phyloP scores from a whole-genome alignment of 2,797 vertebrate species.

The Masticophis lateralis region DNA sequence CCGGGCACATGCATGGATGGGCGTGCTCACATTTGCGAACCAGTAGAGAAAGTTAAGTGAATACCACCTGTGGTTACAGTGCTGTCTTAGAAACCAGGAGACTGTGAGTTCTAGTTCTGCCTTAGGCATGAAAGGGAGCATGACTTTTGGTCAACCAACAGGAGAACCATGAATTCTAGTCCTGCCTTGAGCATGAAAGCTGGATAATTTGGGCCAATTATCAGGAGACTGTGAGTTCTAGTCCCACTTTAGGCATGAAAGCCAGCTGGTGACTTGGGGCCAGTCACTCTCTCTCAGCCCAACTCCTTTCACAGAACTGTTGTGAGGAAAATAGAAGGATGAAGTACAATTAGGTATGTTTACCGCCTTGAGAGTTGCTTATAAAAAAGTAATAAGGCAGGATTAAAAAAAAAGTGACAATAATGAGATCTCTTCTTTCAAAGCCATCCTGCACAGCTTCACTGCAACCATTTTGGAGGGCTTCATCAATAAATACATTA shows the following conservation, averaged over 20 bases:
- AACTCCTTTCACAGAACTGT: neutral
- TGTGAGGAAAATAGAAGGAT: neutral
- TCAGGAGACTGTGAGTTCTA: no score
- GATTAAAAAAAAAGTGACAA: neutral
- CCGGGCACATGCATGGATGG: no score
- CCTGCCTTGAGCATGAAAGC: no score
- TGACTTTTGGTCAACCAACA: no score
- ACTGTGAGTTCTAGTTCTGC: no score
- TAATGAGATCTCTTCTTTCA: neutral
- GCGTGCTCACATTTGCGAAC: no score
- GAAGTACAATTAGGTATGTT: neutral
- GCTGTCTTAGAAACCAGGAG: no score
- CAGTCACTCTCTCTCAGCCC: neutral
- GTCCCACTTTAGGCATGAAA: no score
- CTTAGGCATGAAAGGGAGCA: no score
- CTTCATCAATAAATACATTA: constrained; percentile 15
- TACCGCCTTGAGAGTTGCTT: neutral
- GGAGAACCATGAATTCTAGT: no score
- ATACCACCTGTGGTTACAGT: neutral
- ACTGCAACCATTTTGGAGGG: constrained; percentile 23
- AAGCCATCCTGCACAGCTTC: neutral
- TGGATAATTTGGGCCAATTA: no score
- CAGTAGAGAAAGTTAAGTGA: no score
- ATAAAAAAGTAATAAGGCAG: neutral
- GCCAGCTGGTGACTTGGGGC: neutral